These are phyloP conservation scores for Xanthostigma xanthostigma DNA, from an alignment of 2,888 invertebrate species.

Conservation along the genomic window DNA sequence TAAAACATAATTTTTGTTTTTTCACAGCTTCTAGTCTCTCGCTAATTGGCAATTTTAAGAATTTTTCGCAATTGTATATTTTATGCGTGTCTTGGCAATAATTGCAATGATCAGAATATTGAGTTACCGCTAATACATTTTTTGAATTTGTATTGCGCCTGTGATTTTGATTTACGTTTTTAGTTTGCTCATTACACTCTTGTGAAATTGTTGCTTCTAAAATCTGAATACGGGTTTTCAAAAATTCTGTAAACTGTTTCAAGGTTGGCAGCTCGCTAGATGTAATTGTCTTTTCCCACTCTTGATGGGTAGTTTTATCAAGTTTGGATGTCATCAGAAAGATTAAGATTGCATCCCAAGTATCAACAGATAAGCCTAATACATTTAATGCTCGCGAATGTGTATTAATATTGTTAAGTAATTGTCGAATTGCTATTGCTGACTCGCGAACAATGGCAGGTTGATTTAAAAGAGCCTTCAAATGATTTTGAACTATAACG, in stretches of 20 bases:
- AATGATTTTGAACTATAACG: slow-evolving; percentile 6
- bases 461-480: slow-evolving; percentile 6
- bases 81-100: slow-evolving; percentile 3
- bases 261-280: neutral
- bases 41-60: neutral
- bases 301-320: neutral
- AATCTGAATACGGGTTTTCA: no score
- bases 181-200: slow-evolving; percentile 21
- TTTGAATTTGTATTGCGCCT: neutral
- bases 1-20: neutral
- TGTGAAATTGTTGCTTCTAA: slow-evolving; percentile 11
- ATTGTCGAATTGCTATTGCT: slow-evolving; percentile 3
- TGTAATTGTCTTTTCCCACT: neutral
- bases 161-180: slow-evolving; percentile 13
- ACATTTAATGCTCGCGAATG: slow-evolving; percentile 5
- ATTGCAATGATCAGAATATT: neutral
- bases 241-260: neutral
- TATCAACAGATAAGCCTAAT: slow-evolving; percentile 5
- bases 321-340: neutral
- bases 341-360: slow-evolving; percentile 7
- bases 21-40: slow-evolving; percentile 1
- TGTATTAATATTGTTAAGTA: slow-evolving; percentile 2
- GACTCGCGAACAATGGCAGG: slow-evolving; percentile 2
- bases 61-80: slow-evolving; percentile 5
- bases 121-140: neutral